Conservation (phyloP, 2,888 invertebrate genomes). For the Mesodorylaimus sp. region DNA sequence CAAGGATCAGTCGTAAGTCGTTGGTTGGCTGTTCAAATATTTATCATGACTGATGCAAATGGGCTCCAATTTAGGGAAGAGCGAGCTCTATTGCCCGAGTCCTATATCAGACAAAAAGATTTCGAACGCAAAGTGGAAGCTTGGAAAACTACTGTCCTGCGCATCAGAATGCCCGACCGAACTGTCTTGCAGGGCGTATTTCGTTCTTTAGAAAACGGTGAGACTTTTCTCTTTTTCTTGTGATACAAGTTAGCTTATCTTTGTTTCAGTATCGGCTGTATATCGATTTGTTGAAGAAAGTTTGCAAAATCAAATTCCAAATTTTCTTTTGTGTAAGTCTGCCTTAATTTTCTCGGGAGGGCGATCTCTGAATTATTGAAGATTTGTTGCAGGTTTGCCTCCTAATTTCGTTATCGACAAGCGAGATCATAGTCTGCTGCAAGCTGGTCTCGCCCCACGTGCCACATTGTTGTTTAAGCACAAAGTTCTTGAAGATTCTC, state of each 20-base stretch:
- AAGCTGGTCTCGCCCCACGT: neutral
- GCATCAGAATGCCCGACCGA: neutral
- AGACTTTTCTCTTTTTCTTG: neutral
- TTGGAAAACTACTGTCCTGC: neutral
- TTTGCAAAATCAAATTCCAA: neutral
- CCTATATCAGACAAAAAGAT: neutral
- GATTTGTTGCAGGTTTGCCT: neutral
- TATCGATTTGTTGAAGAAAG: neutral
- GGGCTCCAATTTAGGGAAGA: too few relatives aligned
- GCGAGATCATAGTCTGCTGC: neutral
- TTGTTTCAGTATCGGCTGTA: neutral
- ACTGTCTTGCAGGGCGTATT: neutral
- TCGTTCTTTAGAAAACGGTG: neutral
- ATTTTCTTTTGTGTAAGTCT: neutral
- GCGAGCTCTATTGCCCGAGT: neutral
- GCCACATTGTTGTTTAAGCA: neutral
- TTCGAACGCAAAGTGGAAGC: neutral
- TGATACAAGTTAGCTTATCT: neutral
- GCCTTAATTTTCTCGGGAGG: neutral
- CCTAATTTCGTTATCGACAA: neutral
- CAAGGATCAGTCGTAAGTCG: neutral
- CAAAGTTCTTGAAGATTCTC: neutral
- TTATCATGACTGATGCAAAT: too few relatives aligned
- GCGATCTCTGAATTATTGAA: neutral
- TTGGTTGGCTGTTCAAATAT: too few relatives aligned